Evolutionary conservation across 1,140 invertebrate genomes (phyloP).

Genomic region (Hycleus phaleratus): DNA sequence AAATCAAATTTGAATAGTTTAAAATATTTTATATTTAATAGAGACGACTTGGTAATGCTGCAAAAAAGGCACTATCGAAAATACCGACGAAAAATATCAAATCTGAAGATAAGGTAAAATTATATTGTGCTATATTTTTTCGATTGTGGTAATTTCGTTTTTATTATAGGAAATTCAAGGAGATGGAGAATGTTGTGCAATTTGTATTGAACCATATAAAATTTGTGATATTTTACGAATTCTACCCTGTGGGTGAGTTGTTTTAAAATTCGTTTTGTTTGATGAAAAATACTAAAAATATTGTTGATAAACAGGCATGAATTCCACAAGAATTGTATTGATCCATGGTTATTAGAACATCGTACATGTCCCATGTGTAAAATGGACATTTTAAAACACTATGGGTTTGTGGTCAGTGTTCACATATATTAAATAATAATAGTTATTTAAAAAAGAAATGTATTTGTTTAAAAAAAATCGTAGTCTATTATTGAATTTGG

Average conservation of each 20-base stretch:
- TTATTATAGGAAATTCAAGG: conserved; percentile 59
- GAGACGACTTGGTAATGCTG: conserved; percentile 78
- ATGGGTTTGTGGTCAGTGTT: conserved; percentile 72
- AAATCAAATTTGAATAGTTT: not conserved
- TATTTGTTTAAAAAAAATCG: not conserved
- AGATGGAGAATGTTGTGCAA: conserved; percentile 82
- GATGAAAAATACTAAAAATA: not conserved
- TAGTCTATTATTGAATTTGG: no score
- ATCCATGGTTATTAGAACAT: conserved; percentile 90
- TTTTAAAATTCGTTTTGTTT: not conserved
- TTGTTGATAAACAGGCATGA: conserved; percentile 64
- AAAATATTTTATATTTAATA: conserved; percentile 41
- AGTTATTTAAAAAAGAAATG: not conserved
- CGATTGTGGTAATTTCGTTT: conserved; percentile 4
- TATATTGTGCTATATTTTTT: conserved; percentile 7
- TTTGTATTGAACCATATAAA: conserved; percentile 87
- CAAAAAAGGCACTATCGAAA: conserved; percentile 83
- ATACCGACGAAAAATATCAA: conserved; percentile 82
- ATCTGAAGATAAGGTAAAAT: conserved; percentile 68
- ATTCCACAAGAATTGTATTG: conserved; percentile 90
- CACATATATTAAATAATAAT: conserved; percentile 11
- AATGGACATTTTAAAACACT: conserved; percentile 88
- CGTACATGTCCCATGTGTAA: conserved; percentile 94
- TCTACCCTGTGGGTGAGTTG: conserved; percentile 77
- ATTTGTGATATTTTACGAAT: conserved; percentile 73